Conservation (phyloP, 1,140 invertebrate species). For the Drosophila tristis region DNA sequence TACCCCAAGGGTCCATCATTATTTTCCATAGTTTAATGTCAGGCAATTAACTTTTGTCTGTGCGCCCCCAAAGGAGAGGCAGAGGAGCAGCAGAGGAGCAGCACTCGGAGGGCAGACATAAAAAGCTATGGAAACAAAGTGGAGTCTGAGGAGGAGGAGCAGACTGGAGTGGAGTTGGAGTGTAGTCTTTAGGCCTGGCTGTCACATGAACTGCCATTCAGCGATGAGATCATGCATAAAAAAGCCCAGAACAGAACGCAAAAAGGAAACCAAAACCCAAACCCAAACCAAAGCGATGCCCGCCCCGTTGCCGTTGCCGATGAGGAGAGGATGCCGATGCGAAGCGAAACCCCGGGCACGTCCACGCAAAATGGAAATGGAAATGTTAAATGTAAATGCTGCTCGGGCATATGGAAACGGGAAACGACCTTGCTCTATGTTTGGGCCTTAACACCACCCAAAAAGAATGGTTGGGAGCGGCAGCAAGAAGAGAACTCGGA, state of each 20-base stretch:
- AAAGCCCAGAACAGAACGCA: constrained; percentile 52
- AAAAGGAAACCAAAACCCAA: neutral
- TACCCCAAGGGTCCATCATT: constrained; percentile 30
- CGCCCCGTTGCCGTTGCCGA: too few relatives aligned
- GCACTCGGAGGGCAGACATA: neutral
- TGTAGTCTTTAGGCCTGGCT: constrained; percentile 19
- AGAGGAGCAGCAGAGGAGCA: neutral
- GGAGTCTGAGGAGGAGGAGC: constrained; percentile 10
- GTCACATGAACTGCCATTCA: constrained; percentile 70
- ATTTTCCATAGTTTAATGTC: constrained; percentile 79
- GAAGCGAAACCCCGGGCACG: constrained; percentile 48
- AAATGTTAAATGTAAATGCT: constrained; percentile 80
- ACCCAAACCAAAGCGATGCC: neutral
- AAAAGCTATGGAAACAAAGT: neutral
- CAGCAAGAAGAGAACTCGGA: too few relatives aligned
- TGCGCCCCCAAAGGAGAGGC: constrained; percentile 30
- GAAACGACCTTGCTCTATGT: constrained; percentile 78
- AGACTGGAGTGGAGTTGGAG: neutral
- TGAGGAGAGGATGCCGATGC: neutral
- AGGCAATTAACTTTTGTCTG: constrained; percentile 81
- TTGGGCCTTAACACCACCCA: constrained; percentile 76
- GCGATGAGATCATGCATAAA: constrained; percentile 82
- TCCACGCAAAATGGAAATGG: constrained; percentile 61
- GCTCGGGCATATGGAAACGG: constrained; percentile 66
- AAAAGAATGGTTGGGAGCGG: neutral